A percentile compares a stretch with the other conserved stretches of the same genome.
Conservation (phyloP, 2,113 vertebrate species). For the Clarias macrocephalus region DNA sequence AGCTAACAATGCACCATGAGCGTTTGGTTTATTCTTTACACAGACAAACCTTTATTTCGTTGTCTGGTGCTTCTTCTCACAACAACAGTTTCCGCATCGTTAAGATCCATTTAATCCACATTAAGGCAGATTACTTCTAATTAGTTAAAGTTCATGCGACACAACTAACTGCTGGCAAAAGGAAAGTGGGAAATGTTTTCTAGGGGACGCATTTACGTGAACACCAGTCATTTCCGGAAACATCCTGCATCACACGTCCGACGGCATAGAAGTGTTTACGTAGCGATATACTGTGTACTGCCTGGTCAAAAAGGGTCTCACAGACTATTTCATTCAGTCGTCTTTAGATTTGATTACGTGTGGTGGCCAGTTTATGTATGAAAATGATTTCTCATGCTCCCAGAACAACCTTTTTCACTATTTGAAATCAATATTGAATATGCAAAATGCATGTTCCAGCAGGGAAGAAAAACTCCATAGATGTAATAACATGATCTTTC, state of each 20-base stretch:
- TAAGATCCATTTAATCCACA: conserved; percentile 31
- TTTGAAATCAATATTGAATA: too few relatives aligned
- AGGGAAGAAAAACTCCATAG: too few relatives aligned
- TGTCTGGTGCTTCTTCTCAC: conserved; percentile 29
- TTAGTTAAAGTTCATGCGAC: background rate
- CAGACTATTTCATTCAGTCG: too few relatives aligned
- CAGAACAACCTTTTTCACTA: too few relatives aligned
- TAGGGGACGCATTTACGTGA: conserved; percentile 22
- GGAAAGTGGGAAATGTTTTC: background rate
- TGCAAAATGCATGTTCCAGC: too few relatives aligned
- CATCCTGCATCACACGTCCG: background rate
- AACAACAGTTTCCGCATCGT: background rate
- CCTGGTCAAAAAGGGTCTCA: too few relatives aligned
- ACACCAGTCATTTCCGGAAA: conserved; percentile 34
- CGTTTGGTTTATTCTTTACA: background rate
- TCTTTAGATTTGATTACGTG: too few relatives aligned
- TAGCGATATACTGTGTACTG: too few relatives aligned
- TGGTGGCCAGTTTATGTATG: too few relatives aligned
- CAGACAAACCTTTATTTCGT: conserved; percentile 21
- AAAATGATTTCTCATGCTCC: too few relatives aligned
- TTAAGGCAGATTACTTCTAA: background rate
- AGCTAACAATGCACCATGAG: background rate
- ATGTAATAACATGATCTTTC: too few relatives aligned
- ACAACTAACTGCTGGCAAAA: conserved; percentile 4
- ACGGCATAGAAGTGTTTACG: background rate